Conservation (phyloP, 2,113 vertebrate species). For the Sinocyclocheilus rhinocerous region DNA sequence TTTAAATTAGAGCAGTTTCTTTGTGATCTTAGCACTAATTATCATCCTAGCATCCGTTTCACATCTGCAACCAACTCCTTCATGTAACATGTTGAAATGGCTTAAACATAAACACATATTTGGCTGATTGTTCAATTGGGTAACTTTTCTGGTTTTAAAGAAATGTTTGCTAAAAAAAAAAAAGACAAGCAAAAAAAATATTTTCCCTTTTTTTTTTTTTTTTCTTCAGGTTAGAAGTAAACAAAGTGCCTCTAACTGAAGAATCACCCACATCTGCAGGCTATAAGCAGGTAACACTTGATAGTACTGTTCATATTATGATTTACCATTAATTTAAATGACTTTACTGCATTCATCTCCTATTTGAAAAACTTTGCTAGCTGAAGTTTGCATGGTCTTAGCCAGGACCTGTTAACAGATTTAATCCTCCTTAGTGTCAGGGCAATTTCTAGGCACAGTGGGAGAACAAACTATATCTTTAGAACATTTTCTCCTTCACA, state of each 20-base stretch:
- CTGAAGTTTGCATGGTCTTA: background rate
- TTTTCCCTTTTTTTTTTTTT: too few species aligned
- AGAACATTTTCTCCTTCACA: background rate
- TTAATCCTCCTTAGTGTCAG: slow-evolving; percentile 6
- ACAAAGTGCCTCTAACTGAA: background rate
- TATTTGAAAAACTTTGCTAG: background rate
- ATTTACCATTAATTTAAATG: background rate
- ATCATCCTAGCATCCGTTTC: slow-evolving; percentile 59
- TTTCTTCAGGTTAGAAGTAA: background rate
- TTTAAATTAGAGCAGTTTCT: slow-evolving; percentile 70
- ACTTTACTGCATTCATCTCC: background rate
- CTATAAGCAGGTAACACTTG: background rate
- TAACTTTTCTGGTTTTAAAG: background rate
- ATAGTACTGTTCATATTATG: too few species aligned
- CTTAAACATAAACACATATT: slow-evolving; percentile 51
- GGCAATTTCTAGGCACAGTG: background rate
- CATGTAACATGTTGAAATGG: slow-evolving; percentile 56
- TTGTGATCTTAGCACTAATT: slow-evolving; percentile 69
- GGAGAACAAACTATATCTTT: background rate
- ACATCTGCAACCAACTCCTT: slow-evolving; percentile 56
- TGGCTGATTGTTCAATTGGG: background rate
- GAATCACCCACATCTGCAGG: background rate
- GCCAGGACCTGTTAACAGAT: background rate
- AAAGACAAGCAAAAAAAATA: background rate
- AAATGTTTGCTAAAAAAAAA: background rate